Evolutionary conservation across 2,797 vertebrate species (phyloP).

Genomic region (Tauraco hartlaubi): DNA sequence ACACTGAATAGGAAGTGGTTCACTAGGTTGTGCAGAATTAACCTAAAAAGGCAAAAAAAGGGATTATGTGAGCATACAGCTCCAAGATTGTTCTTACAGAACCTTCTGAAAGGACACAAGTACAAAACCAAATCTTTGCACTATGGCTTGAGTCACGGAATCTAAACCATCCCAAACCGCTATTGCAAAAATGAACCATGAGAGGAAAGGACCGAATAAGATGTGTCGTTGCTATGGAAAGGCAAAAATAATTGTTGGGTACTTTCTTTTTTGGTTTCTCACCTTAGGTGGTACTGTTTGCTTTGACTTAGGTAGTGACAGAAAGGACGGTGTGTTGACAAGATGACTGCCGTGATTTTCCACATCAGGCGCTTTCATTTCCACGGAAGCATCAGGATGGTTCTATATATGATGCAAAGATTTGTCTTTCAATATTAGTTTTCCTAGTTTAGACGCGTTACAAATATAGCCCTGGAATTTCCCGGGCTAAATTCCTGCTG

Average conservation of each 20-base stretch:
- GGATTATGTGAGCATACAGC: background rate
- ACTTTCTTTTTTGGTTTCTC: background rate
- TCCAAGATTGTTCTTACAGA: background rate
- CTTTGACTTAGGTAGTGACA: background rate
- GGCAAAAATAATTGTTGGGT: background rate
- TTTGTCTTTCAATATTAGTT: background rate
- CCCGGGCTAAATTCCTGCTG: background rate
- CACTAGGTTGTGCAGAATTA: background rate
- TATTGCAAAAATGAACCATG: background rate
- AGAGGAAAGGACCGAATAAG: background rate
- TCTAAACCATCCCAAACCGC: background rate
- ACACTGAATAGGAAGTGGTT: background rate
- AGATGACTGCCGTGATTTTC: background rate
- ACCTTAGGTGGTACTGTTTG: background rate
- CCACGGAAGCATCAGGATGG: background rate
- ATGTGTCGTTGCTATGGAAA: background rate
- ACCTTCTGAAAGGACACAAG: background rate
- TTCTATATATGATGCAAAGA: background rate
- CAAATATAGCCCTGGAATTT: background rate
- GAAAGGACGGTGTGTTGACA: background rate
- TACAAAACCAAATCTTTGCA: background rate
- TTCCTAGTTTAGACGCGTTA: background rate
- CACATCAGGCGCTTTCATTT: background rate
- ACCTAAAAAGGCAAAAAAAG: background rate
- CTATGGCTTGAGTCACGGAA: rapidly evolving